Evolutionary conservation across 2,797 vertebrate genomes (phyloP), one percentile per base, ranked within the genome.

Genomic region (Danio albolineatus): DNA sequence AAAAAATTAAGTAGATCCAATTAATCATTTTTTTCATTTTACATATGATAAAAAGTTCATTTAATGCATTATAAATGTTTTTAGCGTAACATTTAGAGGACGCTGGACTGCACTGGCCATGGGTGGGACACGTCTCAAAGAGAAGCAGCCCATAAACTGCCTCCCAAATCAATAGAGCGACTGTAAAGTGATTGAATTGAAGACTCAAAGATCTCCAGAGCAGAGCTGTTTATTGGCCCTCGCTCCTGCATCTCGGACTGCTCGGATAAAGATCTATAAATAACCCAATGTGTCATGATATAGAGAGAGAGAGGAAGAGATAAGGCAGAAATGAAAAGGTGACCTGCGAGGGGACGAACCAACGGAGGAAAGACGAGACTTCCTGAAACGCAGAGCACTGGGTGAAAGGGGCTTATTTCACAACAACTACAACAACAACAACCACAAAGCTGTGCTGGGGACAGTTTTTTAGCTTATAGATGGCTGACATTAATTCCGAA

Each of bases 111-210:
- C 1, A 14, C n/a, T n/a, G 13, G 7, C 19, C 62, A 17, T 56
- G 74, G 61, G 74, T 38, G 13, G 14, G 7, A 39, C 74, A 76
- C 49, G 14, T 66, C 41, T 76, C 21, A 10, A n/a, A 73, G 70
- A 46, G 39, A 59, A 51, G 7, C 76, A 6, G 8, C 44, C 44
- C 66, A 70, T 78, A 70, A 48, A 51, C 36, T 16, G 8, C 44
- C 4, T 39, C 44, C 36, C 28, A 17, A 60, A 78, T 78, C 76
- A 53, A 78, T 78, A 78, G 65, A 49, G n/a, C 2, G 36, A 70
- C 62, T 70, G 76, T 69, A 51, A 70, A 78, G 76, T 51, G 76
- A 78, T 70, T 69, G 76, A 59, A 60, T 69, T 60, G 28, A 41
- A 38, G 54, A 59, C 16, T 14, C 64, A 51, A 16, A 78, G 44